Base-by-base conservation (phyloP, 92 coral and sea anemone genomes). In the Pocillopora meandrina region DNA sequence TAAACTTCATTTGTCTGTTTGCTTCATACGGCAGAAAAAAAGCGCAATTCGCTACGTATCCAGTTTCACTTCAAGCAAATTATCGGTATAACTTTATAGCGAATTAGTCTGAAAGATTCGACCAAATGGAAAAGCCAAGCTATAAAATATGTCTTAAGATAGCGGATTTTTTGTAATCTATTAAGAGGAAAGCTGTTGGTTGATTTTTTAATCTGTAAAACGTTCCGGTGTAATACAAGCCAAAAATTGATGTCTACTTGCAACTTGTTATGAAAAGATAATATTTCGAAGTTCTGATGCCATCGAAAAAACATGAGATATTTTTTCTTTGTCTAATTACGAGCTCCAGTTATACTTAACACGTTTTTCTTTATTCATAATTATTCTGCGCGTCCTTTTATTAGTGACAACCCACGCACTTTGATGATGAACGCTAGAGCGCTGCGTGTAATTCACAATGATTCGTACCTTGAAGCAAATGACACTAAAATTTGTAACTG, bases 401-500 rank as follows among this genome's bases (percentile, higher is more conserved):
- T 31, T 61, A 61, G 21, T 74, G 61, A 47, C 14, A 62, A 71
- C 52, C 52, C 52, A 3, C 23, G 56, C 56, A n/a, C 17, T 68
- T 69, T 14, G 73, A 12, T 15, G 20, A 55, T 34, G 56, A 33
- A 36, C 21, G 74, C 56, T 70, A 70, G 42, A 70, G 55, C 9
- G 5, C 49, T 31, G 72, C 13, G 23, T 36, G 23, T 16, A 70
- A 31, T 69, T 26, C 31, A 26, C 31, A 26, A 26, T 33, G 36
- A 12, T 8, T 11, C 55, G 42, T 66, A 26, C 31, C 42, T 26
- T 69, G 13, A 70, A 14, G 74, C 8, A 12, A 34, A 33, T 15
- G 18, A 15, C 31, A 26, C 55, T 64, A 83, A 73, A 83, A 83
- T 83, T 56, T 83, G 56, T 83, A 83, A 47, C 19, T 64, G 55